Evolutionary conservation across 2,797 vertebrate species (phyloP).

Genomic region (Telmatherina bonti): DNA sequence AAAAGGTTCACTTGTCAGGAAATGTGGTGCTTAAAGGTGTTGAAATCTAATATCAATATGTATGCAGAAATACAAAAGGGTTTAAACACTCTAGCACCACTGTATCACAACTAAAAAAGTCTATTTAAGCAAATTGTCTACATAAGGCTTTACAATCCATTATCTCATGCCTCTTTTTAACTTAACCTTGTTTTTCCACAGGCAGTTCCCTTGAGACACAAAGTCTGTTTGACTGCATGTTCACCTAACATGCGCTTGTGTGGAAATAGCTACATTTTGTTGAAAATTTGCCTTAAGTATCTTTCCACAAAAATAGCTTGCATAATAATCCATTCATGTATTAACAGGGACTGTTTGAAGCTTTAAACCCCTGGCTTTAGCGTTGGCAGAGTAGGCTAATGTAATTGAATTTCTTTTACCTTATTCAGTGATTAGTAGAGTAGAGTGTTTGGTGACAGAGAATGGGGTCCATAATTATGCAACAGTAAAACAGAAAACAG

Average conservation of each 20-base stretch:
- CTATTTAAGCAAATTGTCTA: too few species aligned
- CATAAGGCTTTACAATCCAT: neutral
- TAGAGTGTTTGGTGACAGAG: neutral
- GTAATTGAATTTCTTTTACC: neutral
- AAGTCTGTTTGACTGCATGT: too few species aligned
- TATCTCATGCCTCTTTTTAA: too few species aligned
- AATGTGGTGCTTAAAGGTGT: too few species aligned
- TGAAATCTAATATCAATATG: neutral
- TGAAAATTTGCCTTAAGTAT: slow-evolving; percentile 2
- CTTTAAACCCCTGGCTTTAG: neutral
- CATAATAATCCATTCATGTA: neutral
- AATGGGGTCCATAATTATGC: neutral
- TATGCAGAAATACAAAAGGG: neutral
- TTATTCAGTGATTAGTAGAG: neutral
- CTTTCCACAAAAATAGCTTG: neutral
- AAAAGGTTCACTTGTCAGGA: too few species aligned
- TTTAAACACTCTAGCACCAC: neutral
- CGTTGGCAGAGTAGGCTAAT: neutral
- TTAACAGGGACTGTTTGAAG: neutral
- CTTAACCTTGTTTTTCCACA: too few species aligned
- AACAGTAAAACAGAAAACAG: neutral
- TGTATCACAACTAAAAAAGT: neutral
- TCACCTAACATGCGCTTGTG: too few species aligned
- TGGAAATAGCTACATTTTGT: too few species aligned
- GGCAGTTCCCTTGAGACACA: too few species aligned